Base-by-base conservation (phyloP, 2,888 invertebrate species). In the Platypus cylindrus region DNA sequence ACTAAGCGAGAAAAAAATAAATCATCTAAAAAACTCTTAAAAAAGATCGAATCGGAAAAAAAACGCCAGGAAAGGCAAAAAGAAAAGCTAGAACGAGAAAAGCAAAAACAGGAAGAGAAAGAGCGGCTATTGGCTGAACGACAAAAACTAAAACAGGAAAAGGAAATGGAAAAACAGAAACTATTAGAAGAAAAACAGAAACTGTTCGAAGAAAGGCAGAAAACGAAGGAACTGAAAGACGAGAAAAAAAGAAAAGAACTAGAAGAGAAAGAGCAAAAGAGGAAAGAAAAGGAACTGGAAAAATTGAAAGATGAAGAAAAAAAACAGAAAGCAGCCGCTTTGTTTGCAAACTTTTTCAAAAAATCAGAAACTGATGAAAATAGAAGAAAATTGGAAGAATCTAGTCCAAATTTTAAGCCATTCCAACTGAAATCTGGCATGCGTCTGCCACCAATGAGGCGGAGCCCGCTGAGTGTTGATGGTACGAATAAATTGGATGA, bases 351-450 rank as follows among this genome's bases (percentile, higher is more conserved):
- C 51, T 90, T 89, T 57, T 90, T 90, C 59, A 76, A 73, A 51
- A 75, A 66, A 47, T 46, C 48, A 8, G 55, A 54, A 16, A 27
- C 30, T 17, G n/a, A 25, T 5, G 41, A 41, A 32, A 47, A 45
- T 25, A 41, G 45, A 26, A 47, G 41, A 15, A 48, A 45, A 46
- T 42, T 43, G 2, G 49, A 53, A 16, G 35, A 34, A 23, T 11
- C 34, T 16, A 62, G 60, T 8, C 63, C 65, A 50, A 65, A 32
- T 8, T 80, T 79, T 49, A 71, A 73, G 64, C 75, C 76, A 2
- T 78, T 78, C 47, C 70, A 73, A 58, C 62, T 91, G 3, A 91
- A 90, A 63, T 75, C 73, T 22, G 84, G 87, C 54, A 93, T 94
- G 91, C 74, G 77, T 53, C 53, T 94, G 40, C 91, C 94, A 2